Conservation (phyloP, 2,113 vertebrate genomes). For the Rhinolophus sinicus region DNA sequence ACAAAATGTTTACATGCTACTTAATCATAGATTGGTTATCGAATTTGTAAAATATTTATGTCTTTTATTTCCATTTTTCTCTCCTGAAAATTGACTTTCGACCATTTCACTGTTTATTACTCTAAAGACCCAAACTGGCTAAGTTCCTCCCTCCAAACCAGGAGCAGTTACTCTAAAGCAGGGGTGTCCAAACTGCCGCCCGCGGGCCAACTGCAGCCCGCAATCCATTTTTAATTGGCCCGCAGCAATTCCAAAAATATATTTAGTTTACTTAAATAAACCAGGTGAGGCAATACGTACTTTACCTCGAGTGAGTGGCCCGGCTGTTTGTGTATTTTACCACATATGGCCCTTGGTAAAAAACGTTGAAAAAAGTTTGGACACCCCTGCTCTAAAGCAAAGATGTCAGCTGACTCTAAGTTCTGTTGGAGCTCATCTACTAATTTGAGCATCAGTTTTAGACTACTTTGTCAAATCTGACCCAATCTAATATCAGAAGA, state of each 20-base stretch:
- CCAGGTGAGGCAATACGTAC: no score
- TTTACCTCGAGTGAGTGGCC: no score
- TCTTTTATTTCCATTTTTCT: background rate
- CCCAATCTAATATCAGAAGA: background rate
- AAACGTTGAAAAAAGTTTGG: no score
- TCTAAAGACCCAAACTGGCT: background rate
- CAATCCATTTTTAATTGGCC: no score
- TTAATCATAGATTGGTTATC: background rate
- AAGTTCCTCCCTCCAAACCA: background rate
- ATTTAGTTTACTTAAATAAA: no score
- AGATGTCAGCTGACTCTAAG: background rate
- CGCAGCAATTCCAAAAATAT: no score
- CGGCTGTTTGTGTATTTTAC: no score
- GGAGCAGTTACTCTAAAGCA: background rate
- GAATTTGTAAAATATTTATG: background rate
- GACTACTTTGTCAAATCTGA: background rate
- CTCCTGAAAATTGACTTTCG: background rate
- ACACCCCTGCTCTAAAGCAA: background rate
- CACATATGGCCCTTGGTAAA: no score
- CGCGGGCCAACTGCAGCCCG: no score
- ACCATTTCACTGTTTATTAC: background rate
- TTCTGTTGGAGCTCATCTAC: background rate
- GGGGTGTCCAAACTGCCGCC: no score
- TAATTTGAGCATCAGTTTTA: background rate
- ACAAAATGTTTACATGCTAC: background rate